Evolutionary conservation across 2,888 invertebrate genomes (phyloP).

Genomic region (Meteorus colon): DNA sequence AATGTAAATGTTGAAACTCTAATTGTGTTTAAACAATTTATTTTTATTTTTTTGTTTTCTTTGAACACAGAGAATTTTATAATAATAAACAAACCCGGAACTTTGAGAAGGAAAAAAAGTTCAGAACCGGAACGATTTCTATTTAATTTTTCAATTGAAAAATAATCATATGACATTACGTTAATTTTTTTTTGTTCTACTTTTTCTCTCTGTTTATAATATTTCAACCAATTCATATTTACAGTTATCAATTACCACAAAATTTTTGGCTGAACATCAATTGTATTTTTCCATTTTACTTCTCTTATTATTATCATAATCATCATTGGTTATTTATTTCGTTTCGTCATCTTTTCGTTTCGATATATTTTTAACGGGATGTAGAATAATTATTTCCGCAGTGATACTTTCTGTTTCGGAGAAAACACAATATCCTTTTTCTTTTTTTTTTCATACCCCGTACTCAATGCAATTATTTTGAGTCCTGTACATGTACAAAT

Average conservation of each 20-base stretch:
- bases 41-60: no score
- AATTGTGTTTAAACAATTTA: no score
- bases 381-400: slow-evolving; percentile 7
- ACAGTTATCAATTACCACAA: neutral
- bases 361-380: slow-evolving; percentile 10
- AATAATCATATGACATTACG: no score
- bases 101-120: no score
- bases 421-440: slow-evolving; percentile 26
- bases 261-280: neutral
- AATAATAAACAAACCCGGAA: no score
- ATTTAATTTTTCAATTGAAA: no score
- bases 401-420: slow-evolving; percentile 31
- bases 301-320: neutral
- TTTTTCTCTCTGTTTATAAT: no score
- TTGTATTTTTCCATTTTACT: neutral
- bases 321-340: neutral
- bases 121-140: no score
- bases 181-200: no score
- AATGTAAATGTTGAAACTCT: no score
- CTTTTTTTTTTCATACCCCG: neutral
- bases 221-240: neutral
- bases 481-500: slow-evolving; percentile 20
- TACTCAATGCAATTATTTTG: slow-evolving; percentile 44
- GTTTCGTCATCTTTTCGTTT: neutral
- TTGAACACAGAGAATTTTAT: no score